These are phyloP conservation scores for Rhinogobio ventralis DNA, from an alignment of 2,797 vertebrate species.

Conservation along the genomic window DNA sequence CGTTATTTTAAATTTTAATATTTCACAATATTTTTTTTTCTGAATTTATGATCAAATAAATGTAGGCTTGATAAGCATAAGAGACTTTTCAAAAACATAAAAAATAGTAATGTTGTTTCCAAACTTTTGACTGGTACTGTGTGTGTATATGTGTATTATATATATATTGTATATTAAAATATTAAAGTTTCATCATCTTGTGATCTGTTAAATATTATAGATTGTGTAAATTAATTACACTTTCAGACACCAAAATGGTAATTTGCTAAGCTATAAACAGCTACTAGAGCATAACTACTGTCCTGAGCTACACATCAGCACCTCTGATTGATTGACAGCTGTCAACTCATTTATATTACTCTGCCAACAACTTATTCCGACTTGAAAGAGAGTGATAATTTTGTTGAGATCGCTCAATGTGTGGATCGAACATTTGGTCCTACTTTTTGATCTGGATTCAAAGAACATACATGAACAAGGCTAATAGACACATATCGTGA, in stretches of 20 bases:
- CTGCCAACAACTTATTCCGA: not conserved
- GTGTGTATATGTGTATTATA: no score
- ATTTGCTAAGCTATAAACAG: not conserved
- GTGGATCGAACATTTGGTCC: no score
- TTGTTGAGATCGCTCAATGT: no score
- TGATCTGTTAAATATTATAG: no score
- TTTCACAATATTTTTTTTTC: no score
- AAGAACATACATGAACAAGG: not conserved
- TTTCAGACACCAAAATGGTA: not conserved
- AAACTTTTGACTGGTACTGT: no score
- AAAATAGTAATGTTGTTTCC: no score
- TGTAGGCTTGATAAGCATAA: no score
- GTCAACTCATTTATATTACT: not conserved
- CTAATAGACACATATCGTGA: not conserved
- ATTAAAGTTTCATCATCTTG: not conserved
- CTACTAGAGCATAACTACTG: not conserved
- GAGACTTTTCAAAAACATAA: no score
- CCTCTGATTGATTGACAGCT: slow-evolving; percentile 35
- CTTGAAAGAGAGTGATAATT: not conserved
- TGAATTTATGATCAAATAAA: no score
- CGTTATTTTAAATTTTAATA: no score
- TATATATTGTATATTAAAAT: not conserved
- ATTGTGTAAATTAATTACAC: not conserved
- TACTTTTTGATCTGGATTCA: not conserved
- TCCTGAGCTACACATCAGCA: not conserved